Conservation (phyloP, 1,140 invertebrate genomes). For the Diabrotica virgifera region DNA sequence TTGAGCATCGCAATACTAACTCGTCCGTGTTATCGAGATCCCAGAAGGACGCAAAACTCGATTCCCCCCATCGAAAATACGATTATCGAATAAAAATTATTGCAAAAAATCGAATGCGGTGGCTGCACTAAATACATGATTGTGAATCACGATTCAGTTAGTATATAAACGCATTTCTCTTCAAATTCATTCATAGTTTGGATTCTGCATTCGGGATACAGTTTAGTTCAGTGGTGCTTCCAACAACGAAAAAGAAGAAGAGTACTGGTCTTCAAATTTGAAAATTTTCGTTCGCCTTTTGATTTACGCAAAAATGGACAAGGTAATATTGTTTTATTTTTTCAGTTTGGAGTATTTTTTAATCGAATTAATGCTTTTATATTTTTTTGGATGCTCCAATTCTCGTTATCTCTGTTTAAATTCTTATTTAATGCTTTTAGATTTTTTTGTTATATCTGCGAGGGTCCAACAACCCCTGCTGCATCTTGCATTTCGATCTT, state of each 20-base stretch:
- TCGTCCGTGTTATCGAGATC: slow-evolving; percentile 12
- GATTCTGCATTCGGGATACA: slow-evolving; percentile 22
- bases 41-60: slow-evolving; percentile 19
- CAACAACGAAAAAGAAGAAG: too few relatives aligned
- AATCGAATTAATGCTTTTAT: too few relatives aligned
- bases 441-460: too few relatives aligned
- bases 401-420: too few relatives aligned
- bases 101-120: slow-evolving; percentile 48
- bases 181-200: slow-evolving; percentile 50
- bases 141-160: slow-evolving; percentile 51
- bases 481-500: too few relatives aligned
- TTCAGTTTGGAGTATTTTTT: too few relatives aligned
- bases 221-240: slow-evolving; percentile 4
- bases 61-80: slow-evolving; percentile 28
- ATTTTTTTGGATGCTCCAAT: too few relatives aligned
- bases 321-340: slow-evolving; percentile 13
- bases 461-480: too few relatives aligned
- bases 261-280: background rate
- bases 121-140: slow-evolving; percentile 55
- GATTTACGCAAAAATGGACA: slow-evolving; percentile 12
- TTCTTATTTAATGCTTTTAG: too few relatives aligned
- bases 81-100: slow-evolving; percentile 37
- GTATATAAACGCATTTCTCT: slow-evolving; percentile 53
- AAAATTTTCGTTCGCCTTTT: too few relatives aligned
- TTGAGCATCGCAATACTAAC: slow-evolving; percentile 21